Base-by-base conservation (phyloP, 2,113 vertebrate species). In the Ameiurus melas region DNA sequence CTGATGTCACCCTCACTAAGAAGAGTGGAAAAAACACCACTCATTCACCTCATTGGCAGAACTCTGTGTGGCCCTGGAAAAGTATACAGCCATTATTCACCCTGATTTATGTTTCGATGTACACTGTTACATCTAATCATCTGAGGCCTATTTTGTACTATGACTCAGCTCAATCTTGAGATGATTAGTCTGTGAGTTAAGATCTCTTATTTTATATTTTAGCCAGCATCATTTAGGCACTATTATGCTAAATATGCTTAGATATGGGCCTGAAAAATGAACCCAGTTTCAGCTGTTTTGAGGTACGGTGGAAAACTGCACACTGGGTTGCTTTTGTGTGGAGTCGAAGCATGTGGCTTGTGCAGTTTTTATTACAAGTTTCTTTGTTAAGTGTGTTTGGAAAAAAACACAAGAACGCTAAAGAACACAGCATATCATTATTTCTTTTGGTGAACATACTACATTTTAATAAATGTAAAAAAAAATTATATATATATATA, bases 1-100 rank as follows among this genome's bases (percentile, higher is more conserved):
- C 84, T 91, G 87, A 91, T 91, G 90, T 91, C 90, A 91, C 87
- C 75, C 58, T 36, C 73, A 64, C 85, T 75, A 82, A 89, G 60
- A 75, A 33, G 39, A 86, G 82, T 85, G 84, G 90, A 85, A 88
- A 87, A 89, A 90, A 90, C 83, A 86, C 66, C 87, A 81, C 87
- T 47, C 47, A 6, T 81, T 86, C 81, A 86, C 88, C 83, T 86
- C 68, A 68, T 58, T 33, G 79, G 85, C 60, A 86, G 57, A 55
- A 81, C 83, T 88, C 89, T 70, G 53, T 51, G 14, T 47, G 75
- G 43, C 55, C 88, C 57, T 82, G 89, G 86, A 71, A 89, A 80
- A 86, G 53, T 80, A 87, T 83, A 81, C 87, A 85, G 71, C 43
- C 66, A 73, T 88, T 87, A 64, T 86, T 89, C 86, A 68, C 64